Conservation (phyloP, 2,888 invertebrate species). For the Chironomus tentans region DNA sequence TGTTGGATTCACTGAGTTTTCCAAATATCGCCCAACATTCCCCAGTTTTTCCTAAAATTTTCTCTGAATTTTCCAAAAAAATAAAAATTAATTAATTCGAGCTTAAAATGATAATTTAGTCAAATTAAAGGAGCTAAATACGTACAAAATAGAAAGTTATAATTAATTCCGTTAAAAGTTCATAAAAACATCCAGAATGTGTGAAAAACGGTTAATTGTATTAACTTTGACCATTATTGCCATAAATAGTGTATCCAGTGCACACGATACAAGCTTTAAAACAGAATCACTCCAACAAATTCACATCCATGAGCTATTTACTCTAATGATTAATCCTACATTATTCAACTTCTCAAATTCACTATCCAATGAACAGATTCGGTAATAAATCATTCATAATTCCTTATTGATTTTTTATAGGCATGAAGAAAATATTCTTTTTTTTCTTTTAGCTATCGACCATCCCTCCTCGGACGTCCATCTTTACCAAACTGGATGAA, state of each 20-base stretch:
- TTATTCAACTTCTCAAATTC: constrained; percentile 54
- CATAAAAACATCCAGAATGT: background rate
- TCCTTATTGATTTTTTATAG: constrained; percentile 27
- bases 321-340: constrained; percentile 64
- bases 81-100: background rate
- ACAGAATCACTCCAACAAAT: background rate
- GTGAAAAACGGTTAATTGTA: background rate
- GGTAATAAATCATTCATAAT: constrained; percentile 41
- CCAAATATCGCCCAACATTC: too few relatives aligned
- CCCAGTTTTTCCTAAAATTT: background rate
- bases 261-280: background rate
- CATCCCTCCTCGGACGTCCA: constrained; percentile 65
- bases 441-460: constrained; percentile 51
- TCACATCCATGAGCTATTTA: constrained; percentile 58
- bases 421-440: background rate
- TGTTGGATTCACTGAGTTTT: too few relatives aligned
- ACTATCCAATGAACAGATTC: constrained; percentile 33
- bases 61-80: background rate
- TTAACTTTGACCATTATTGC: background rate
- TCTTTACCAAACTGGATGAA: constrained; percentile 81
- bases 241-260: background rate
- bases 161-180: background rate
- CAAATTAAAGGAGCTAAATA: background rate
- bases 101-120: background rate
- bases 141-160: background rate